Conservation (phyloP, 1,140 invertebrate genomes). For the Zaprionus capensis region DNA sequence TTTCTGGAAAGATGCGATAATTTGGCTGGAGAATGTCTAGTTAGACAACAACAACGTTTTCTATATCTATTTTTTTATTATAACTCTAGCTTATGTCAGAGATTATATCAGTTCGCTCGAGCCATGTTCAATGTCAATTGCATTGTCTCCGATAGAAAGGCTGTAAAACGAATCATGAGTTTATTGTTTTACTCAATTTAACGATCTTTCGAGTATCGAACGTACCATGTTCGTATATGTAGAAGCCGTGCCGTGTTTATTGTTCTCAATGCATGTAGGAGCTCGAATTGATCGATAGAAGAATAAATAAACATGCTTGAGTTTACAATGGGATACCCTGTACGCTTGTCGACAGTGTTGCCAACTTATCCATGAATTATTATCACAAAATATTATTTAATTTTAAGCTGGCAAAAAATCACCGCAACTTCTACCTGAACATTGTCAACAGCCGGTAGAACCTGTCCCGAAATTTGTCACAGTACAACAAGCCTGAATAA, state of each 20-base stretch:
- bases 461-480: neutral
- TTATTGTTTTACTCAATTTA: conserved; percentile 17
- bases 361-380: neutral
- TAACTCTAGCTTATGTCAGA: conserved; percentile 8
- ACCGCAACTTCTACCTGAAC: neutral
- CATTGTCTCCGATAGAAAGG: conserved; percentile 43
- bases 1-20: conserved; percentile 15
- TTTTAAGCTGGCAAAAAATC: neutral
- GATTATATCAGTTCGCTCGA: conserved; percentile 1
- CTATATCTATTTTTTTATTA: conserved; percentile 16
- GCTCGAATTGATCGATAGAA: neutral
- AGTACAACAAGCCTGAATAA: neutral
- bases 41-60: conserved; percentile 8
- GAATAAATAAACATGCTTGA: neutral
- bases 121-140: conserved; percentile 39
- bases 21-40: conserved; percentile 28
- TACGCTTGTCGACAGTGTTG: neutral
- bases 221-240: conserved; percentile 4
- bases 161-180: conserved; percentile 27
- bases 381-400: neutral
- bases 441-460: conserved; percentile 5
- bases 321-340: conserved; percentile 10
- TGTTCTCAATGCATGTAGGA: conserved; percentile 9
- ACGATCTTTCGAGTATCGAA: neutral
- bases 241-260: conserved; percentile 6